A percentile compares a stretch with the other conserved stretches of the same genome.
These are phyloP conservation scores for Brachystomella parvula DNA, from an alignment of 1,140 invertebrate genomes.

Conservation along the genomic window DNA sequence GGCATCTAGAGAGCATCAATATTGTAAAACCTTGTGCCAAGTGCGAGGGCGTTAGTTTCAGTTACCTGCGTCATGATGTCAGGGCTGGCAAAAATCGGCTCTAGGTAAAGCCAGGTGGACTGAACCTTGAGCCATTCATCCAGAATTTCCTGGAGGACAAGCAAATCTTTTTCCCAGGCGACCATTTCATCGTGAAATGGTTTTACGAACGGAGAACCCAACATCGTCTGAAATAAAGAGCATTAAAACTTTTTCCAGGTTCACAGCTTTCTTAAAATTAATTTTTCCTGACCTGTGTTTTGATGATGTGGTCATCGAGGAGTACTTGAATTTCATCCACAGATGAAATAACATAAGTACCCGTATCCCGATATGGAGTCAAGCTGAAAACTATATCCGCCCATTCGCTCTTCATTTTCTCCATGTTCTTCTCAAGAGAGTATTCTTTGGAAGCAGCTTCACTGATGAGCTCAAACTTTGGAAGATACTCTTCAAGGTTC, in stretches of 20 bases:
- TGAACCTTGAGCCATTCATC: conserved; percentile 96
- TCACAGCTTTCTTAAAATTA: too few relatives aligned
- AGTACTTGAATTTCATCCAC: conserved; percentile 93
- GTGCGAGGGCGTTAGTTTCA: too few relatives aligned
- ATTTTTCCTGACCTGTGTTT: too few relatives aligned
- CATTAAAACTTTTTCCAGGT: too few relatives aligned
- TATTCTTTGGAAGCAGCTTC: conserved; percentile 93
- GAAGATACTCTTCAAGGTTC: conserved; percentile 78
- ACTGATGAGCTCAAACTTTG: conserved; percentile 85
- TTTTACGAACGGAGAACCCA: conserved; percentile 92
- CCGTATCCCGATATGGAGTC: conserved; percentile 68
- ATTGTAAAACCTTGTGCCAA: neutral
- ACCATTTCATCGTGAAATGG: conserved; percentile 63
- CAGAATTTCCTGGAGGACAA: conserved; percentile 78
- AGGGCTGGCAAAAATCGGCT: conserved; percentile 94
- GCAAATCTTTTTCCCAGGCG: conserved; percentile 67
- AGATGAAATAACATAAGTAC: conserved; percentile 79
- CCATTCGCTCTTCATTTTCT: conserved; percentile 92
- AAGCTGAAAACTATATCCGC: conserved; percentile 72
- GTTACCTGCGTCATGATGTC: conserved; percentile 93
- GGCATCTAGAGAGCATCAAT: conserved; percentile 67
- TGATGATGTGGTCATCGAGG: conserved; percentile 91
- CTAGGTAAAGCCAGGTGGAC: conserved; percentile 92
- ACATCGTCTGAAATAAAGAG: conserved; percentile 98
- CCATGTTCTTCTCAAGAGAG: conserved; percentile 77